Evolutionary conservation across 1,140 invertebrate genomes (phyloP).

Genomic region (Adoxophyes honmai): DNA sequence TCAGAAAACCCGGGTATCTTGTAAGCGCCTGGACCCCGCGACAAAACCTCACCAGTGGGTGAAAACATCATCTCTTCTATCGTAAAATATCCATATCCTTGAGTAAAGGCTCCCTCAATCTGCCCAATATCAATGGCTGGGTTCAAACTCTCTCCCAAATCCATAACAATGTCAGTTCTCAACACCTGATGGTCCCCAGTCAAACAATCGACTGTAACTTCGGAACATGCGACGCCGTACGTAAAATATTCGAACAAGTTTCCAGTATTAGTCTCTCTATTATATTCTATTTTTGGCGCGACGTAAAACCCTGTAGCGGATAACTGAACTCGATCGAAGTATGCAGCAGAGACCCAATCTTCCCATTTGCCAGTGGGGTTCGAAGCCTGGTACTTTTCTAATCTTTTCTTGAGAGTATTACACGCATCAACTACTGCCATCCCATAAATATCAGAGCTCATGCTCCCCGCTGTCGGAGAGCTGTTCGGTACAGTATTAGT

Average conservation of each 20-base stretch:
- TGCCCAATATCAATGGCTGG: constrained; percentile 85
- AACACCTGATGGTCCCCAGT: constrained; percentile 81
- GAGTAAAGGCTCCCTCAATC: constrained; percentile 84
- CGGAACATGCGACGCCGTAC: constrained; percentile 77
- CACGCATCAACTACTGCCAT: constrained; percentile 83
- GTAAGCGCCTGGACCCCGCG: constrained; percentile 81
- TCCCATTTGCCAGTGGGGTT: constrained; percentile 80
- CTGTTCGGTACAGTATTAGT: constrained; percentile 85
- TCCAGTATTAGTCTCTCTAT: constrained; percentile 66
- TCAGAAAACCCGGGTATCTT: constrained; percentile 80
- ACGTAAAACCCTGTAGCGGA: constrained; percentile 81
- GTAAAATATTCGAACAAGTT: constrained; percentile 76
- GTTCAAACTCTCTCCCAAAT: constrained; percentile 83
- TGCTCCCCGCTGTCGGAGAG: constrained; percentile 81
- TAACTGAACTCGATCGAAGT: constrained; percentile 78
- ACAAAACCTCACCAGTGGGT: constrained; percentile 77
- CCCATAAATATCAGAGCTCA: constrained; percentile 83
- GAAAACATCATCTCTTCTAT: constrained; percentile 81
- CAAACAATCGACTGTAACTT: constrained; percentile 79
- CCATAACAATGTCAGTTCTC: constrained; percentile 84
- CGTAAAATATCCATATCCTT: constrained; percentile 82
- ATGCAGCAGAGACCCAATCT: constrained; percentile 80
- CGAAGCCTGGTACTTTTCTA: constrained; percentile 75
- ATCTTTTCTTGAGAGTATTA: constrained; percentile 73
- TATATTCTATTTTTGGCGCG: constrained; percentile 71